phyloP scores from a whole-genome alignment of 2,888 invertebrate species.

The Pheosia tremula region DNA sequence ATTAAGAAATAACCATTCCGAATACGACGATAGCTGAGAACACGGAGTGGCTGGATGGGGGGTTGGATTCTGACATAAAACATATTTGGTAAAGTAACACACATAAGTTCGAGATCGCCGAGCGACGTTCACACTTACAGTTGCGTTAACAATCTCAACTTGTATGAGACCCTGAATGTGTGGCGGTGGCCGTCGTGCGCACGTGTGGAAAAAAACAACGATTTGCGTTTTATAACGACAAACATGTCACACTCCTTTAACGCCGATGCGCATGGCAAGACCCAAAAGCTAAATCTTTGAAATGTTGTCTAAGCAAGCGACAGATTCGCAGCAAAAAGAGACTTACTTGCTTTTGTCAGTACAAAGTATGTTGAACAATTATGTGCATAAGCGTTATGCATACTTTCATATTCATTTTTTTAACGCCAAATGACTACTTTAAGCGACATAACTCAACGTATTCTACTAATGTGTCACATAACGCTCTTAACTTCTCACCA shows the following conservation, averaged over 20 bases:
- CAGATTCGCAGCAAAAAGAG: slow-evolving; percentile 55
- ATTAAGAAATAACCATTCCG: slow-evolving; percentile 59
- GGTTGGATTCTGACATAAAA: slow-evolving; percentile 63
- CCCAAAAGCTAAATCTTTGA: slow-evolving; percentile 19
- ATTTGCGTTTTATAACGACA: slow-evolving; percentile 61
- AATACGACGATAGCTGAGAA: slow-evolving; percentile 70
- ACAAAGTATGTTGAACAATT: slow-evolving; percentile 39
- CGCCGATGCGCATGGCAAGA: slow-evolving; percentile 23
- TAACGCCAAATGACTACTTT: slow-evolving; percentile 74
- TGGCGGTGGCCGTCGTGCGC: slow-evolving; percentile 68
- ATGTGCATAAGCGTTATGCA: slow-evolving; percentile 71
- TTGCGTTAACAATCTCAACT: slow-evolving; percentile 82
- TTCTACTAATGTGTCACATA: slow-evolving; percentile 58
- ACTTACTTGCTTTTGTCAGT: slow-evolving; percentile 47
- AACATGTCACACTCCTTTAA: slow-evolving; percentile 33
- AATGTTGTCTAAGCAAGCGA: slow-evolving; percentile 59
- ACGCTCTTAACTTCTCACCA: slow-evolving; percentile 51
- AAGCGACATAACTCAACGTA: slow-evolving; percentile 63
- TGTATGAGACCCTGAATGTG: slow-evolving; percentile 78
- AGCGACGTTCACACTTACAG: slow-evolving; percentile 82
- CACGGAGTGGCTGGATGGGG: slow-evolving; percentile 65
- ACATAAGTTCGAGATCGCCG: slow-evolving; percentile 71
- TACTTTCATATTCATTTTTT: slow-evolving; percentile 41
- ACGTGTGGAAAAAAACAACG: slow-evolving; percentile 81
- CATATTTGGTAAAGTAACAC: slow-evolving; percentile 71